A percentile compares a stretch with the other conserved stretches of the same genome.
phyloP scores from a whole-genome alignment of 2,797 vertebrate genomes.

The Tapirus indicus region DNA sequence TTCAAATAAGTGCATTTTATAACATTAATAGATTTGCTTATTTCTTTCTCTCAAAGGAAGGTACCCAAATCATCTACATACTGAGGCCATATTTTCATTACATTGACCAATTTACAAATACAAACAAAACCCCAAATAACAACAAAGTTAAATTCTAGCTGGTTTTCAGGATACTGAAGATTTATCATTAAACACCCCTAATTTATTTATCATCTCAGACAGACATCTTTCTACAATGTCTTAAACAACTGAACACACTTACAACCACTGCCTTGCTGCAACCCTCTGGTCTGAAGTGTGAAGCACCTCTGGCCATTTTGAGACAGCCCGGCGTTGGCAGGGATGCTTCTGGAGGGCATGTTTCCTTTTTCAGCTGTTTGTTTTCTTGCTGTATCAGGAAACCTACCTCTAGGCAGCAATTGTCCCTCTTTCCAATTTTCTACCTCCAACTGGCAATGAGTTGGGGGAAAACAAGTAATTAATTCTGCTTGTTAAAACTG shows the following conservation, averaged over 20 bases:
- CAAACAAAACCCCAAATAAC: neutral
- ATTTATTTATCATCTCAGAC: neutral
- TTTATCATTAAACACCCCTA: neutral
- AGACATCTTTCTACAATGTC: neutral
- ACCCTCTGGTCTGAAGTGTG: neutral
- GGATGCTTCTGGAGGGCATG: neutral
- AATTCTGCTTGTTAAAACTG: neutral
- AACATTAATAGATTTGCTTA: constrained; percentile 41
- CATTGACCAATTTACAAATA: neutral
- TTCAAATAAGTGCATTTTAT: constrained; percentile 46
- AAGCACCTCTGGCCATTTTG: neutral
- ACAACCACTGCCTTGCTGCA: neutral
- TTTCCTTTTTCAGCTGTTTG: neutral
- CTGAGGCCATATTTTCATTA: constrained; percentile 17
- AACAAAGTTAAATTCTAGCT: constrained; percentile 39
- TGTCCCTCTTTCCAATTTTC: neutral
- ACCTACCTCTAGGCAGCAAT: neutral
- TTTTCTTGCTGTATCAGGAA: neutral
- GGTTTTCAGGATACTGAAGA: neutral
- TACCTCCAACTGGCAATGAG: neutral
- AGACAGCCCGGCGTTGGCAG: too few relatives aligned
- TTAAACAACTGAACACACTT: neutral
- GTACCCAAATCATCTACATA: neutral
- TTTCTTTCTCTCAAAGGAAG: constrained; percentile 49
- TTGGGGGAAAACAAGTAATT: neutral